phyloP scores from a whole-genome alignment of 2,888 invertebrate species.

The Pycnomerus fuliginosus region DNA sequence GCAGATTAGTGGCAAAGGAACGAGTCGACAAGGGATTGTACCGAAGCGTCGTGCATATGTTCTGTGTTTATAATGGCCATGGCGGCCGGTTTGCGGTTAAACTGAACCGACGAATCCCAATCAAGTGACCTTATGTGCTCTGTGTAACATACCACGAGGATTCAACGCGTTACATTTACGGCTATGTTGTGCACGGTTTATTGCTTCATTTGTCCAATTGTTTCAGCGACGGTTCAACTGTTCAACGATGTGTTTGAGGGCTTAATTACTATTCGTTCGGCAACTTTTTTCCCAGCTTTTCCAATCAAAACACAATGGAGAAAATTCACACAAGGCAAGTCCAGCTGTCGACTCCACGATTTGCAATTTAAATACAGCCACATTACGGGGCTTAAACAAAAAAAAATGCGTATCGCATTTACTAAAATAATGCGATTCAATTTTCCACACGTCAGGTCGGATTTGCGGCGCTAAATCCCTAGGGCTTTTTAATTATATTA shows the following conservation, averaged over 20 bases:
- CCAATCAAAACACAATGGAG: no score
- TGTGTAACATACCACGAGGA: constrained; percentile 18
- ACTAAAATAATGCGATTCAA: no score
- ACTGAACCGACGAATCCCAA: constrained; percentile 23
- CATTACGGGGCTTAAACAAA: neutral
- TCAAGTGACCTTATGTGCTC: constrained; percentile 25
- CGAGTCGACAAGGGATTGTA: constrained; percentile 19
- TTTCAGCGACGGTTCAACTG: constrained; percentile 27
- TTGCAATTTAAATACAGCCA: no score
- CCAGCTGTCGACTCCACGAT: no score
- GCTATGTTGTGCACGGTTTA: constrained; percentile 29
- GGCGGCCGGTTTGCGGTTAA: constrained; percentile 27
- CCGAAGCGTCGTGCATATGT: constrained; percentile 19
- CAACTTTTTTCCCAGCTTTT: no score
- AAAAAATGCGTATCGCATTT: no score
- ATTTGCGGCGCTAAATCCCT: no score
- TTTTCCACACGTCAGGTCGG: no score
- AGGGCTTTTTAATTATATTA: no score
- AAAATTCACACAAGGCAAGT: no score
- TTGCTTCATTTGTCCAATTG: constrained; percentile 33
- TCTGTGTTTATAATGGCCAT: constrained; percentile 27
- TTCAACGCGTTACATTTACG: constrained; percentile 29
- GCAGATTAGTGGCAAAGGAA: constrained; percentile 27
- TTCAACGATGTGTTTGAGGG: constrained; percentile 24
- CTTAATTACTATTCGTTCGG: no score